Base-by-base conservation (phyloP, 2,797 vertebrate species). In the Enteromius argenteus region DNA sequence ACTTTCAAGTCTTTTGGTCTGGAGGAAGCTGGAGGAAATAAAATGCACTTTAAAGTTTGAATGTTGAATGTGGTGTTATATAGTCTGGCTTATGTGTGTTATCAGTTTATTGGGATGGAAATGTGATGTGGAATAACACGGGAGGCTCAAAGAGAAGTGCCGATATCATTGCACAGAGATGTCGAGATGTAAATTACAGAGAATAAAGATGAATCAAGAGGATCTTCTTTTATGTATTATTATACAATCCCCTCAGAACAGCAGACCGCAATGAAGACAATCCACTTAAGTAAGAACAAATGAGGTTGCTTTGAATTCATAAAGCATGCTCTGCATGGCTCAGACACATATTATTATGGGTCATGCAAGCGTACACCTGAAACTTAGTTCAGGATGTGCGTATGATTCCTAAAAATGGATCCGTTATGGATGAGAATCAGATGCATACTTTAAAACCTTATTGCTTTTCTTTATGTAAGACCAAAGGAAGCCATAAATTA, bases 241-340 rank as follows among this genome's bases (percentile, higher is more conserved):
- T 60, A 49, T 44, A 58, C 53, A 75, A 32, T 80, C 80, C 53
- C 30, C 1, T 62, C 69, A 77, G 83, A 86, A 80, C 51, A 69
- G 10, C n/a, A 80, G 81, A 83, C 79, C 32, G 79, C 49, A 69
- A 27, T 78, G 73, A 62, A 82, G 74, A 72, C 44, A 68, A 77
- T 83, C 79, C 71, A 84, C n/a, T 81, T 83, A 87, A 80, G 64
- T 53, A 37, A 73, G 51, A 74, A 78, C 68, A 89, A 87, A 85
- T 81, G 79, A 81, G 49, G 66, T 85, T 67, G 15, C 79, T 58
- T 83, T 80, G 66, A 84, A 75, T 83, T 64, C 74, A 83, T 86
- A 71, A 84, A 86, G 42, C 60, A 86, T 67, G 71, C 37, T 76
- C 62, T 37, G n/a, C 46, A 17, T 56, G 44, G 66, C n/a, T 68